phyloP scores from a whole-genome alignment of 2,797 vertebrate species.

The Leptatherina wallacei region DNA sequence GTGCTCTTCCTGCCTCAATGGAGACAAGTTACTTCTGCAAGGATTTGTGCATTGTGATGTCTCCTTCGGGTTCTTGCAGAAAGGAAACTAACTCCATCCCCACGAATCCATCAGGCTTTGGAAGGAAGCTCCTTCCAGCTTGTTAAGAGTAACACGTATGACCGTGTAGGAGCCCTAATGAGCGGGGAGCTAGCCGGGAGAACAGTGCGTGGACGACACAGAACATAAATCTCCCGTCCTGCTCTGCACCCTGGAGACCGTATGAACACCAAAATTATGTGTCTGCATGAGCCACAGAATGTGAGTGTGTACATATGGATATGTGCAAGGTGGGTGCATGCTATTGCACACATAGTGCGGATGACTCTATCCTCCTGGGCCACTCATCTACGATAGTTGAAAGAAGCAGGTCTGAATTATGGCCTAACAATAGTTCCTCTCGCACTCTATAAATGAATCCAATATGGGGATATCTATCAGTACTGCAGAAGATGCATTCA shows the following conservation, averaged over 20 bases:
- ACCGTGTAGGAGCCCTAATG: constrained; percentile 78
- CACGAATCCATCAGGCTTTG: constrained; percentile 72
- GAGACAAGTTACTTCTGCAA: constrained; percentile 55
- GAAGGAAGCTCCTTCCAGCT: constrained; percentile 65
- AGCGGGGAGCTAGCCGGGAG: constrained; percentile 65
- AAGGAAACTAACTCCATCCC: constrained; percentile 39
- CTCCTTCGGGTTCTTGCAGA: constrained; percentile 47
- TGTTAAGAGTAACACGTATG: constrained; percentile 80
- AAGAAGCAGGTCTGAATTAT: constrained; percentile 82
- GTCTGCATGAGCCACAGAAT: constrained; percentile 35
- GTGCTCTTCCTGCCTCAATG: constrained; percentile 42
- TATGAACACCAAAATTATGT: constrained; percentile 61
- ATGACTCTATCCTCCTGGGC: constrained; percentile 70
- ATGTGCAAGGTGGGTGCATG: background rate
- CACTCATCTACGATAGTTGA: constrained; percentile 70
- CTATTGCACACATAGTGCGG: constrained; percentile 58
- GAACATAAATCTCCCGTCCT: constrained; percentile 83
- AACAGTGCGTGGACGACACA: constrained; percentile 73
- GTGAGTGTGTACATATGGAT: constrained; percentile 1
- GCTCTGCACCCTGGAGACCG: constrained; percentile 66
- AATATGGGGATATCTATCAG: constrained; percentile 71
- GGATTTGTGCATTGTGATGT: constrained; percentile 52
- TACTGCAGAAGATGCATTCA: constrained; percentile 64
- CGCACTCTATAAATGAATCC: constrained; percentile 74
- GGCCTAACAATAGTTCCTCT: constrained; percentile 76